Conservation (phyloP, 2,797 vertebrate species). For the Oceanodroma leucorhoa region DNA sequence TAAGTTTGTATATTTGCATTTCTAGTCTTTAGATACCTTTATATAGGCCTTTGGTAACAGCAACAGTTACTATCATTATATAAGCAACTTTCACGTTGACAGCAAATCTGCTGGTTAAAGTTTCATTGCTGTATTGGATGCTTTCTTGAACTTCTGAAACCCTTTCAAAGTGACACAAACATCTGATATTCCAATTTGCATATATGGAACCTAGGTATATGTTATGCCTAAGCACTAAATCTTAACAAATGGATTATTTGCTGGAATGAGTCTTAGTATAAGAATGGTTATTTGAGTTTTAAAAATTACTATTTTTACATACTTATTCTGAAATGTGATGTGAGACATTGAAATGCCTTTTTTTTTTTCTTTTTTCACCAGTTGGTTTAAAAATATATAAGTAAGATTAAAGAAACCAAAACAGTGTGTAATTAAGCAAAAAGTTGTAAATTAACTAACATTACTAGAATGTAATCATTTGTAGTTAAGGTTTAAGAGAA, state of each 20-base stretch:
- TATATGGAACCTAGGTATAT: no score
- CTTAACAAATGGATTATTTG: background rate
- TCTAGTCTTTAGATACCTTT: background rate
- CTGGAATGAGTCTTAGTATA: background rate
- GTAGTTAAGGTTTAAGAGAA: background rate
- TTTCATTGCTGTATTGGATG: background rate
- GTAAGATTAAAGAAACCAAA: background rate
- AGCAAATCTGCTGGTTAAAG: background rate
- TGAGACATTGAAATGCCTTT: fast-evolving
- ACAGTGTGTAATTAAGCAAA: fast-evolving
- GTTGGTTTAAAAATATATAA: background rate
- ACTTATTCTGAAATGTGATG: background rate
- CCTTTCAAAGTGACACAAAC: background rate
- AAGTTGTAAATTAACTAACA: background rate
- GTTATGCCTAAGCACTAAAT: background rate
- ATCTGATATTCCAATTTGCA: background rate
- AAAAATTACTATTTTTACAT: fast-evolving
- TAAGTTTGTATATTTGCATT: background rate
- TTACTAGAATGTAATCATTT: background rate
- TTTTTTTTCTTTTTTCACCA: background rate
- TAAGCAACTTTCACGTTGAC: background rate
- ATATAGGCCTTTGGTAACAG: background rate
- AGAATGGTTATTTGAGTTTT: background rate
- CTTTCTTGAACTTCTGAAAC: background rate
- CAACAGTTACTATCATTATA: fast-evolving